These are phyloP conservation scores for Setipinna tenuifilis DNA, from an alignment of 2,797 vertebrate genomes.

Conservation along the genomic window DNA sequence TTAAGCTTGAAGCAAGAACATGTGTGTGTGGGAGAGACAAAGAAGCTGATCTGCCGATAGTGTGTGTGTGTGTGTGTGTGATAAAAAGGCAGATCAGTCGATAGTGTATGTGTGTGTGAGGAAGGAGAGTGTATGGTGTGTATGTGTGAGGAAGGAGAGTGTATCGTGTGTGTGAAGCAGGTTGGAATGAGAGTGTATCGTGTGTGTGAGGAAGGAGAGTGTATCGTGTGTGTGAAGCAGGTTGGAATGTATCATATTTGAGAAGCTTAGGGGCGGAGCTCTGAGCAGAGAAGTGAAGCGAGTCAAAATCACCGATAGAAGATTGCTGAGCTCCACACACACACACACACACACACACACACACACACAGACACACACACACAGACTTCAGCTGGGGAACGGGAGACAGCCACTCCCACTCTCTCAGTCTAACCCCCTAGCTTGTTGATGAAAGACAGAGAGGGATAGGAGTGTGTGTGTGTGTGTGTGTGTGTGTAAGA, in stretches of 20 bases:
- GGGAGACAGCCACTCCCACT: background rate
- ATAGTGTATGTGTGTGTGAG: background rate
- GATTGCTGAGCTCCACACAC: background rate
- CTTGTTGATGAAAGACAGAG: background rate
- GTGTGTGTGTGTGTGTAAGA: no score
- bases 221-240: background rate
- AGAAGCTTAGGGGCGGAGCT: background rate
- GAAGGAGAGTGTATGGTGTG: background rate
- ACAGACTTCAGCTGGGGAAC: background rate
- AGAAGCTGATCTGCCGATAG: slow-evolving; percentile 48
- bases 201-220: background rate
- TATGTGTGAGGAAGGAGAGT: background rate
- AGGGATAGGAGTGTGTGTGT: background rate
- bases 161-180: background rate
- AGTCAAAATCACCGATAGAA: background rate
- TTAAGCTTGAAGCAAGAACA: no score
- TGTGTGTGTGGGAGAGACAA: slow-evolving; percentile 12
- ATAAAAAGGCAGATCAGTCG: no score
- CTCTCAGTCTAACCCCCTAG: background rate
- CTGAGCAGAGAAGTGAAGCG: background rate
- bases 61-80: background rate
- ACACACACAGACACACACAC: background rate
- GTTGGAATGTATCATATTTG: background rate
- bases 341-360: background rate
- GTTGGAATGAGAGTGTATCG: background rate